Conservation (phyloP, 1,140 invertebrate species). For the Zaprionus gabonicus region DNA sequence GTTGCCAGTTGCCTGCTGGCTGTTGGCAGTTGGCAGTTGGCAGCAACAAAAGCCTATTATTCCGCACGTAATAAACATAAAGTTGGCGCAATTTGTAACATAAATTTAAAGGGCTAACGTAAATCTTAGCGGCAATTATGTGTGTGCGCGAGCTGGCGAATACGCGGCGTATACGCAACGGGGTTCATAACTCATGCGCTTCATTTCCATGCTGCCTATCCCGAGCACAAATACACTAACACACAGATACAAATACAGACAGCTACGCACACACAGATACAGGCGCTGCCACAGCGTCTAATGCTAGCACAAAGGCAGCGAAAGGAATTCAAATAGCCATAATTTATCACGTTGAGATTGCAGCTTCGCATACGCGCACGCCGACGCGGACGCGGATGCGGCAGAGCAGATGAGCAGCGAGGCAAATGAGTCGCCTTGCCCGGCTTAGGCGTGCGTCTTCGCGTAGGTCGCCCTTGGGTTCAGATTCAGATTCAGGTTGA, state of each 20-base stretch:
- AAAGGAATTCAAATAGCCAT: conserved; percentile 76
- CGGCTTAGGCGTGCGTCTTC: background rate
- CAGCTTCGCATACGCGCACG: conserved; percentile 60
- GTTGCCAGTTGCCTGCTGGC: conserved; percentile 27
- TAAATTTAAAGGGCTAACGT: conserved; percentile 73
- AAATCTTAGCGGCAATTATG: conserved; percentile 76
- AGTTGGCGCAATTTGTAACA: conserved; percentile 73
- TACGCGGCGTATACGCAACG: conserved; percentile 59
- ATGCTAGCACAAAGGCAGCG: conserved; percentile 17
- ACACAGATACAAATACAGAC: background rate
- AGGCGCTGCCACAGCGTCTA: conserved; percentile 14
- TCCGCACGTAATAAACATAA: conserved; percentile 79
- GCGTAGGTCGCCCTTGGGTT: conserved; percentile 23
- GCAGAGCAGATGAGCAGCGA: conserved; percentile 7
- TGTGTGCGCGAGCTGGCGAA: conserved; percentile 51
- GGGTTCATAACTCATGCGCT: conserved; percentile 73
- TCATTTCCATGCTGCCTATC: conserved; percentile 54
- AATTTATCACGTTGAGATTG: conserved; percentile 78
- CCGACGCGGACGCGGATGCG: conserved; percentile 48
- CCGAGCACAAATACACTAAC: conserved; percentile 19
- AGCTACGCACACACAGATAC: conserved; percentile 6
- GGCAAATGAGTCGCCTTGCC: conserved; percentile 43
- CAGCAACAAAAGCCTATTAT: conserved; percentile 72
- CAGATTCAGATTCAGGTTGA: conserved; percentile 10
- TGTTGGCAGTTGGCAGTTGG: conserved; percentile 44